These are phyloP conservation scores for Bombus vancouverensis DNA, from an alignment of 1,140 invertebrate species.

Conservation along the genomic window DNA sequence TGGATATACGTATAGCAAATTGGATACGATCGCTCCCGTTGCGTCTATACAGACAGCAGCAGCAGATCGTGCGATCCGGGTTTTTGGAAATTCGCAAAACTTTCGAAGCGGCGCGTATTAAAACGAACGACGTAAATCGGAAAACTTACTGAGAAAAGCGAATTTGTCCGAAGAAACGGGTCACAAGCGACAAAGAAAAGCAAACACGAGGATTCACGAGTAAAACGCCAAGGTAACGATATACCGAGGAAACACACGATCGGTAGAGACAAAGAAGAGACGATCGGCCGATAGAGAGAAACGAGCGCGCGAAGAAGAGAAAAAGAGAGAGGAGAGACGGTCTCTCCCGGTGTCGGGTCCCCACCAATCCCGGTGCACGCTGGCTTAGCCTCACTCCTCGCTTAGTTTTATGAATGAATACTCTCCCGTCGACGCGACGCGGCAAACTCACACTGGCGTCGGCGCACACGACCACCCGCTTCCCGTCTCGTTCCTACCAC, in stretches of 20 bases:
- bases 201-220: neutral
- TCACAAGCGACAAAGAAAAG: neutral
- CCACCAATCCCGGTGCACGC: constrained; percentile 53
- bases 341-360: constrained; percentile 40
- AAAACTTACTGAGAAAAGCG: neutral
- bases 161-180: neutral
- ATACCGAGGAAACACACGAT: neutral
- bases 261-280: constrained; percentile 35
- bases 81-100: neutral
- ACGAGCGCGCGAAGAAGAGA: constrained; percentile 24
- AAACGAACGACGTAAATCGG: neutral
- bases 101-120: neutral
- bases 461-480: constrained; percentile 48
- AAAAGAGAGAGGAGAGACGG: constrained; percentile 37
- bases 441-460: constrained; percentile 55
- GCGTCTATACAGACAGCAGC: too few species aligned
- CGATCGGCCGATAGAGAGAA: constrained; percentile 21
- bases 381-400: constrained; percentile 68
- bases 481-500: constrained; percentile 40
- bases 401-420: constrained; percentile 81
- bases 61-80: too few species aligned
- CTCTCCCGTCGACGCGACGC: constrained; percentile 72
- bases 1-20: neutral
- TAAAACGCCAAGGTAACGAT: neutral
- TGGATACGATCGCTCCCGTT: too few species aligned